Evolutionary conservation across 2,888 invertebrate species (phyloP).

Genomic region (Gastracanthus pulcherrimus): DNA sequence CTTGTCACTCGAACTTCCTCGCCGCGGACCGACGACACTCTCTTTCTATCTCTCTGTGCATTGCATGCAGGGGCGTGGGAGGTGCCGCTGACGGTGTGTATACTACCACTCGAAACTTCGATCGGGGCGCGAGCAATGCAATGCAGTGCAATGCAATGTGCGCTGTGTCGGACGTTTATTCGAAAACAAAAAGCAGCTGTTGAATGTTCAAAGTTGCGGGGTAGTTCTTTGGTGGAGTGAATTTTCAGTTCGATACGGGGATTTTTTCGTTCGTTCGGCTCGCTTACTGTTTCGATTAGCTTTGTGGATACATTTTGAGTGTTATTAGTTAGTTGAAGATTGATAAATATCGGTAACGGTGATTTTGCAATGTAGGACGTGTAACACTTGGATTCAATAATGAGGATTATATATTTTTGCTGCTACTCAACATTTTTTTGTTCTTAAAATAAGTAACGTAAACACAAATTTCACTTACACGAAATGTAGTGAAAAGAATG

Average conservation of each 20-base stretch:
- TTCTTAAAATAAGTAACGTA: too few relatives aligned
- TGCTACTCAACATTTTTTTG: too few relatives aligned
- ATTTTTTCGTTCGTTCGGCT: neutral
- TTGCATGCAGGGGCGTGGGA: neutral
- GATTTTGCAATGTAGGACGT: too few relatives aligned
- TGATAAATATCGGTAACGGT: too few relatives aligned
- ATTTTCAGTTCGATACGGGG: neutral
- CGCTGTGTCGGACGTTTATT: neutral
- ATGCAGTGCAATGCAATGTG: slow-evolving; percentile 13
- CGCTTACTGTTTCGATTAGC: neutral
- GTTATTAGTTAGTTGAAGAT: too few relatives aligned
- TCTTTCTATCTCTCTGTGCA: too few relatives aligned
- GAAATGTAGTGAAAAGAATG: too few relatives aligned
- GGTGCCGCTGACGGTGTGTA: neutral
- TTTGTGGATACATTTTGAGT: too few relatives aligned
- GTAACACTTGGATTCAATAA: too few relatives aligned
- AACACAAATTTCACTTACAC: too few relatives aligned
- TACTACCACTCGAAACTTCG: slow-evolving; percentile 31
- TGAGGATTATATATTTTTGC: too few relatives aligned
- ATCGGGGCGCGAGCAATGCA: neutral
- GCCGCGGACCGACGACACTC: neutral
- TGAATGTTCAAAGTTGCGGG: neutral
- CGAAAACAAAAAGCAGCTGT: slow-evolving; percentile 11
- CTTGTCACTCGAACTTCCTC: slow-evolving; percentile 66
- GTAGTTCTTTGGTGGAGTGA: neutral